Conservation (phyloP, 2,888 invertebrate species). For the Oxystoma pomonae region DNA sequence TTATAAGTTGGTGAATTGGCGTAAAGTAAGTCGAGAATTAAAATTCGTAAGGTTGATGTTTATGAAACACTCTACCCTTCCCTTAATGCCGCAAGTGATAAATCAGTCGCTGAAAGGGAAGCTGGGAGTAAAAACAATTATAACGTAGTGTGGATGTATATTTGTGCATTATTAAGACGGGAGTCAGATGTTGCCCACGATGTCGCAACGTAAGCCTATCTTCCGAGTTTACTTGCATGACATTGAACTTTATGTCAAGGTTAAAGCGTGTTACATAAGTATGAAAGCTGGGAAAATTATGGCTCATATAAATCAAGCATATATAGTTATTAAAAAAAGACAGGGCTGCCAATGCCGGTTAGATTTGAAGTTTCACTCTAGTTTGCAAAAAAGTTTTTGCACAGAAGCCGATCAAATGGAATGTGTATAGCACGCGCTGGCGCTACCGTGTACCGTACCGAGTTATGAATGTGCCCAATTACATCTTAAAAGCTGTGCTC, state of each 20-base stretch:
- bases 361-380: too few relatives aligned
- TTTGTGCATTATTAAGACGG: slow-evolving; percentile 19
- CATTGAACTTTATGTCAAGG: not conserved
- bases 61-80: not conserved
- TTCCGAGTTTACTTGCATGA: not conserved
- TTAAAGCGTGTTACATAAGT: too few relatives aligned
- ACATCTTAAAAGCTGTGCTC: slow-evolving; percentile 61
- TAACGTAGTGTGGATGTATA: slow-evolving; percentile 13
- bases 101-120: slow-evolving; percentile 15
- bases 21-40: too few relatives aligned
- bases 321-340: too few relatives aligned
- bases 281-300: too few relatives aligned
- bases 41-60: too few relatives aligned
- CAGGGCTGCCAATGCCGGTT: too few relatives aligned
- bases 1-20: too few relatives aligned
- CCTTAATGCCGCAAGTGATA: slow-evolving; percentile 11
- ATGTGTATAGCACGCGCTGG: slow-evolving; percentile 27
- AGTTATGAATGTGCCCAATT: slow-evolving; percentile 62
- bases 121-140: slow-evolving; percentile 19
- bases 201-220: not conserved
- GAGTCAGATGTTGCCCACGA: slow-evolving; percentile 23
- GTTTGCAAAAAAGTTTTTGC: too few relatives aligned
- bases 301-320: too few relatives aligned
- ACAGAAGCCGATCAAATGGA: not conserved
- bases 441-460: slow-evolving; percentile 36